Conservation (phyloP, 2,797 vertebrate genomes). For the Sebastes kiyomatsui region DNA sequence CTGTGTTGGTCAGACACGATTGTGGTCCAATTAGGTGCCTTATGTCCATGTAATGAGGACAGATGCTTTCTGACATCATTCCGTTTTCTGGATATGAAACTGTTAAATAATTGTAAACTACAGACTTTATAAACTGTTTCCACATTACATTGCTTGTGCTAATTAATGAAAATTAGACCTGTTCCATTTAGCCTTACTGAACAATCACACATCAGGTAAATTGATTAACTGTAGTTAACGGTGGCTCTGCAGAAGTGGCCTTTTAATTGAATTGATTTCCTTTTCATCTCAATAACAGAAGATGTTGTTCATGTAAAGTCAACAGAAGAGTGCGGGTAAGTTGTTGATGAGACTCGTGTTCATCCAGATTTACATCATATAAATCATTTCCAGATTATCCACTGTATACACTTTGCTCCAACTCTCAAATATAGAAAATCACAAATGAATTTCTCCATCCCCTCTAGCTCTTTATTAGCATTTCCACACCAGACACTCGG, state of each 20-base stretch:
- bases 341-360: neutral
- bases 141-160: constrained; percentile 18
- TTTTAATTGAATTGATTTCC: constrained; percentile 61
- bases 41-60: neutral
- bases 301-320: constrained; percentile 1
- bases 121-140: constrained; percentile 31
- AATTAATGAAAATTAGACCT: constrained; percentile 34
- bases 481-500: constrained; percentile 21
- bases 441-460: constrained; percentile 1
- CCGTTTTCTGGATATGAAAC: neutral
- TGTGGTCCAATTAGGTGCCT: neutral
- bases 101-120: constrained; percentile 20
- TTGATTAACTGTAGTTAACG: constrained; percentile 44
- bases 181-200: constrained; percentile 52
- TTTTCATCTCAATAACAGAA: constrained; percentile 42
- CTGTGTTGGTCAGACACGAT: neutral
- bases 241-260: constrained; percentile 43
- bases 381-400: neutral
- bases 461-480: constrained; percentile 32
- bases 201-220: constrained; percentile 68
- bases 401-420: neutral
- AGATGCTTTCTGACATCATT: constrained; percentile 14
- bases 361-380: constrained; percentile 4
- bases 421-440: constrained; percentile 3
- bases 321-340: neutral